phyloP scores from a whole-genome alignment of 2,113 vertebrate species.

The Eleginops maclovinus region DNA sequence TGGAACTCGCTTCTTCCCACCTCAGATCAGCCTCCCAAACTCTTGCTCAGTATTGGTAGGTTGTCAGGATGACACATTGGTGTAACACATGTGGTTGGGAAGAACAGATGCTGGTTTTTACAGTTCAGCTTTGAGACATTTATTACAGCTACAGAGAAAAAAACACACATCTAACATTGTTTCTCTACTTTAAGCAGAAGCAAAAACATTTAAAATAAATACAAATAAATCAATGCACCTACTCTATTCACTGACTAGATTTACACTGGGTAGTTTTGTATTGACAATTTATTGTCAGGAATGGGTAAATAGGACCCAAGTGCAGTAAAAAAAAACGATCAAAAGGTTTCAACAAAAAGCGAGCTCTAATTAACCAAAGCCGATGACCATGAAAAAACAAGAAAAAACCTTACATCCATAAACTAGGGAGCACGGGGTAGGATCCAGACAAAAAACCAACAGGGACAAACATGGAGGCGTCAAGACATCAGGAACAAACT shows the following conservation, averaged over 20 bases:
- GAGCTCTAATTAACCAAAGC: too few relatives aligned
- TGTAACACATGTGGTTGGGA: conserved; percentile 10
- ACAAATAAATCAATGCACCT: not conserved
- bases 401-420: too few relatives aligned
- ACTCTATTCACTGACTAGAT: conserved; percentile 20
- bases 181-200: not conserved
- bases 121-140: not conserved
- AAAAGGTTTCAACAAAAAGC: too few relatives aligned
- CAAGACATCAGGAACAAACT: too few relatives aligned
- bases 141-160: not conserved
- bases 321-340: too few relatives aligned
- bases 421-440: too few relatives aligned
- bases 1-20: conserved; percentile 82
- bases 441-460: too few relatives aligned
- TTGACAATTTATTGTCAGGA: too few relatives aligned
- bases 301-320: too few relatives aligned
- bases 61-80: conserved; percentile 6
- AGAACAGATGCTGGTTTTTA: not conserved
- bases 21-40: conserved; percentile 88
- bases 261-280: not conserved
- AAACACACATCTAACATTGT: not conserved
- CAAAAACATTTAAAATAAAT: conserved; percentile 3
- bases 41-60: conserved; percentile 93
- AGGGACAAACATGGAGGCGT: too few relatives aligned
- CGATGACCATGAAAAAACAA: too few relatives aligned